phyloP scores from a whole-genome alignment of 2,888 invertebrate genomes.

The Galeruca laticollis region DNA sequence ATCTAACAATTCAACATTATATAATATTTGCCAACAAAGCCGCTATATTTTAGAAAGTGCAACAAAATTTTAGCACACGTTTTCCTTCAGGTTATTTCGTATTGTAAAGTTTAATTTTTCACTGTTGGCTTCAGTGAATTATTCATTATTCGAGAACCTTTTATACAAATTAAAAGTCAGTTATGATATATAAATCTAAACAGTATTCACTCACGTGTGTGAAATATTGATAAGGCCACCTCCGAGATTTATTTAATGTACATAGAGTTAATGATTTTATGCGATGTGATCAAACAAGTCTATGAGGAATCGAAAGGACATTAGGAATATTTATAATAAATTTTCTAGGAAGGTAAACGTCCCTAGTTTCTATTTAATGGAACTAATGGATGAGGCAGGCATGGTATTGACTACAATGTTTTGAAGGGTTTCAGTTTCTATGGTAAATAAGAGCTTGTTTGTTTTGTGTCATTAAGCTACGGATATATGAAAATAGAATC shows the following conservation, averaged over 20 bases:
- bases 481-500: too few relatives aligned
- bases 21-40: too few relatives aligned
- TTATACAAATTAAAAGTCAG: neutral
- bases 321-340: neutral
- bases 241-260: neutral
- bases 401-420: neutral
- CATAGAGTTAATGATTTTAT: neutral
- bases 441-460: too few relatives aligned
- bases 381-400: neutral
- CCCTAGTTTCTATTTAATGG: neutral
- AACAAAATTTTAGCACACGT: too few relatives aligned
- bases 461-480: too few relatives aligned
- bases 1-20: too few relatives aligned
- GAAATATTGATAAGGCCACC: conserved; percentile 1
- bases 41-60: too few relatives aligned
- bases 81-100: neutral
- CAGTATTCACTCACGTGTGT: neutral
- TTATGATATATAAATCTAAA: neutral
- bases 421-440: too few relatives aligned
- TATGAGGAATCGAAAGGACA: neutral
- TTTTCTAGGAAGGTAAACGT: neutral
- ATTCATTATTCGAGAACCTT: neutral
- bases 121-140: neutral
- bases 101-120: neutral
- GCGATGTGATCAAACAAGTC: too few relatives aligned